Base-by-base conservation (phyloP, 92 coral and sea anemone species). In the Phenganax subtilis region DNA sequence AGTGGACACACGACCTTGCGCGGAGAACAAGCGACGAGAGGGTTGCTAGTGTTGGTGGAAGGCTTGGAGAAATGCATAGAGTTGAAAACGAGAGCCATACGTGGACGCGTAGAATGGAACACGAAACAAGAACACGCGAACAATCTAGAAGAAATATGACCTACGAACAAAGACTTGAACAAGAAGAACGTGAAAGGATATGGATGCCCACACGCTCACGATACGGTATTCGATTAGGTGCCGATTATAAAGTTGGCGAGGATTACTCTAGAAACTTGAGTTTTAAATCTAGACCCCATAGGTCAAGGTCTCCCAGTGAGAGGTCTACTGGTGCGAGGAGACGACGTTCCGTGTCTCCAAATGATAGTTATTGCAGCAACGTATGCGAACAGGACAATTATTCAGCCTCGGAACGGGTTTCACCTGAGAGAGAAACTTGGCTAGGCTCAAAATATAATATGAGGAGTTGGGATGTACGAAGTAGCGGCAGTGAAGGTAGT, bases 341-440 rank as follows among this genome's bases (percentile, higher is more conserved):
- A 30, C 73, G 16, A 68, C 11, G 73, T 10, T 68, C 73, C 14
- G 7, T 68, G 47, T 68, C 73, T 68, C 73, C 73, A 3, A 30
- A 16, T 68, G 70, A 37, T 30, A 68, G 73, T 53, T 11, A 64
- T 28, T 7, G 8, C 10, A 28, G 52, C 73, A 29, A 68, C 47
- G n/a, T 11, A 14, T 17, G 53, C 47, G 54, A 68, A 53, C 73
- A 53, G 29, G 73, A 68, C 15, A 68, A 68, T 30, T 10, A 30
- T 4, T 7, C 67, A 6, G 8, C 53, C 54, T 10, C 73, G 31
- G 12, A 3, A 68, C 73, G 53, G 12, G 53, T 68, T 6, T 68
- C 73, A 10, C 73, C 73, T 68, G 52, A 51, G 16, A 68, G 73
- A 68, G 73, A 68, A 68, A 68, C 53, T 68, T 30, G 73, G 16